Evolutionary conservation across 2,113 vertebrate genomes (phyloP).

Genomic region (Meles meles): DNA sequence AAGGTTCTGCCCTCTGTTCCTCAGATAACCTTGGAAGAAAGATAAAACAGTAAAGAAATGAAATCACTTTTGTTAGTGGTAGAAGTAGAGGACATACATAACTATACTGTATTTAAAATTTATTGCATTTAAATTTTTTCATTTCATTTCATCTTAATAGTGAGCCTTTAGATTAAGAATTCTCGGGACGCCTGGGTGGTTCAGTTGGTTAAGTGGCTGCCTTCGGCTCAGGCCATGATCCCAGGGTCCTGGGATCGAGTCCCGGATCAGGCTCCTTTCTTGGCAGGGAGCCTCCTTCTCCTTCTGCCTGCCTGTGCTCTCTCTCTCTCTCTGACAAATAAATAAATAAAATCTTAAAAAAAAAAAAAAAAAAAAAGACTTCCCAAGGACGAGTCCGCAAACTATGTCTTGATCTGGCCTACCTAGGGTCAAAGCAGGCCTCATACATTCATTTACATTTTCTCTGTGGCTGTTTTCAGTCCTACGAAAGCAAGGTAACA

Average conservation of each 20-base stretch:
- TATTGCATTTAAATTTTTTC: background rate
- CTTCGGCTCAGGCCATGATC: no score
- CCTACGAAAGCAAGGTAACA: background rate
- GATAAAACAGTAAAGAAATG: background rate
- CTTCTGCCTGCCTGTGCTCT: no score
- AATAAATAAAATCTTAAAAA: no score
- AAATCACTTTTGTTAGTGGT: background rate
- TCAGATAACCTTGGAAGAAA: conserved; percentile 2
- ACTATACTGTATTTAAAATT: background rate
- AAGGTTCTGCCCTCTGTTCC: background rate
- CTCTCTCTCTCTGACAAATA: no score
- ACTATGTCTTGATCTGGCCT: background rate
- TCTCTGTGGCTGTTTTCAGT: background rate
- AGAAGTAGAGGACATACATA: background rate
- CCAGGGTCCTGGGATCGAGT: no score
- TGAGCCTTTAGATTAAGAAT: background rate
- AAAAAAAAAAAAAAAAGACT: background rate
- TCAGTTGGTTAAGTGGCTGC: no score
- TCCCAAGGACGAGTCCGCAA: background rate
- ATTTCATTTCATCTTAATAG: background rate
- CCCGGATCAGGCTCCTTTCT: no score
- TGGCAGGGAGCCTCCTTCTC: no score
- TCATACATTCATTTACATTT: background rate
- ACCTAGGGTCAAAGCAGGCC: background rate
- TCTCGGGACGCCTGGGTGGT: background rate